Base-by-base conservation (phyloP, 2,113 vertebrate species). In the Odocoileus hemionus region DNA sequence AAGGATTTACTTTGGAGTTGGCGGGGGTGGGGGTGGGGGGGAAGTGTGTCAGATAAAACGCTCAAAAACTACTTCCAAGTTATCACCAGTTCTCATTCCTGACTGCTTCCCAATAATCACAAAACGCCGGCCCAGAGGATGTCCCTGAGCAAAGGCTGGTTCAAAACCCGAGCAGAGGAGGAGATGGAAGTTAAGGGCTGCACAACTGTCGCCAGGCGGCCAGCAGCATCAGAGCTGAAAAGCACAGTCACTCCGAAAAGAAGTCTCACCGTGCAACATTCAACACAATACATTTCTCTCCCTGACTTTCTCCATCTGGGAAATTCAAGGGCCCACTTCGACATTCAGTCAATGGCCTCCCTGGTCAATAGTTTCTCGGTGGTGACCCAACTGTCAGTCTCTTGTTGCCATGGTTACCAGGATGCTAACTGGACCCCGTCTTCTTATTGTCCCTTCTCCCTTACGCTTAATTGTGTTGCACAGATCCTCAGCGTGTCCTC, bases 391-490 rank as follows among this genome's bases (percentile, higher is more conserved):
- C 1, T 88, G 91, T 90, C 93, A 95, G 58, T 50, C 14, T 50
- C 14, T 70, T 39, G 93, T 97, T 96, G 82, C 95, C 91, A 97
- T 86, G 83, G 96, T 79, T 95, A 95, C 96, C 39, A 3, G 9
- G 15, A n/a, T 28, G 83, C 82, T 87, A 64, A 6, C 61, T 33
- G 78, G 80, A 47, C 16, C 82, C 4, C 33, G 15, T 57, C 25
- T 91, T 21, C 74, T 76, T 39, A 3, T 5, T 2, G 13, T n/a
- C 16, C 54, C 21, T 13, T 93, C 58, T 88, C 57, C 57, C 17
- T 88, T 61, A 60, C 30, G 86, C 60, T 74, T 94, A 78, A 91
- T 88, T 33, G 95, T 8, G 15, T 43, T 26, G 50, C 25, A 13
- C 12, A 7, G 61, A 92, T 82, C 80, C 86, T 82, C 39, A 90